phyloP scores from a whole-genome alignment of 2,113 vertebrate genomes.

The Thunnus maccoyii region DNA sequence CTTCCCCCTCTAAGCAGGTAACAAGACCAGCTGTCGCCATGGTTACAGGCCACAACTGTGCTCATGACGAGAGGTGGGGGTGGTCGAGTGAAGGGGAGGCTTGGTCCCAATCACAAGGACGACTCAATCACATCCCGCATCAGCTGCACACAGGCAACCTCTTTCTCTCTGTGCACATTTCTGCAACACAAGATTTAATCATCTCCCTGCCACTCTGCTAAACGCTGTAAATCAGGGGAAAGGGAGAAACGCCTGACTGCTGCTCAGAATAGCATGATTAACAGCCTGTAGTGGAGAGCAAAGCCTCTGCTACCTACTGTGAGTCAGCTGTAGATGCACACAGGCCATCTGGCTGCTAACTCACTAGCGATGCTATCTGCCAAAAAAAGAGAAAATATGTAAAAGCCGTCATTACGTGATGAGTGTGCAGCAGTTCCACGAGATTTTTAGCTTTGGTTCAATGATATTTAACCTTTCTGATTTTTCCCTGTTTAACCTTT shows the following conservation, averaged over 20 bases:
- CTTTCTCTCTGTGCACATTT: constrained; percentile 43
- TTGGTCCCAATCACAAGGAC: constrained; percentile 70
- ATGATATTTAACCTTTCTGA: neutral
- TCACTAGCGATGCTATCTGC: constrained; percentile 42
- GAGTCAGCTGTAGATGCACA: constrained; percentile 69
- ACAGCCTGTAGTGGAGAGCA: constrained; percentile 47
- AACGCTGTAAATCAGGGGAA: constrained; percentile 42
- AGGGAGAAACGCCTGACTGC: constrained; percentile 39
- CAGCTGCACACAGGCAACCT: constrained; percentile 54
- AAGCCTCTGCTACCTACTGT: constrained; percentile 58
- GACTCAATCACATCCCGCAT: constrained; percentile 71
- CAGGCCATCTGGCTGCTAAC: constrained; percentile 68
- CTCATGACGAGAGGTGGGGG: constrained; percentile 33
- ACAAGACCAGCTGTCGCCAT: constrained; percentile 76
- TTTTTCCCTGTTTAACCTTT: neutral
- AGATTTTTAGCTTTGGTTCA: constrained; percentile 20
- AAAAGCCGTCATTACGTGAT: constrained; percentile 35
- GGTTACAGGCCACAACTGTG: constrained; percentile 74
- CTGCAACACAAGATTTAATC: constrained; percentile 65
- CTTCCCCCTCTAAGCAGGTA: constrained; percentile 67
- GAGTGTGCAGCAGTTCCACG: constrained; percentile 30
- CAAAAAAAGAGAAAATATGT: constrained; percentile 52
- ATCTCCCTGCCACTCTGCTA: constrained; percentile 44
- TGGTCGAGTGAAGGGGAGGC: constrained; percentile 4
- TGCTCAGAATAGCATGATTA: constrained; percentile 69